Conservation (phyloP, 2,113 vertebrate genomes). For the Tragelaphus scriptus region DNA sequence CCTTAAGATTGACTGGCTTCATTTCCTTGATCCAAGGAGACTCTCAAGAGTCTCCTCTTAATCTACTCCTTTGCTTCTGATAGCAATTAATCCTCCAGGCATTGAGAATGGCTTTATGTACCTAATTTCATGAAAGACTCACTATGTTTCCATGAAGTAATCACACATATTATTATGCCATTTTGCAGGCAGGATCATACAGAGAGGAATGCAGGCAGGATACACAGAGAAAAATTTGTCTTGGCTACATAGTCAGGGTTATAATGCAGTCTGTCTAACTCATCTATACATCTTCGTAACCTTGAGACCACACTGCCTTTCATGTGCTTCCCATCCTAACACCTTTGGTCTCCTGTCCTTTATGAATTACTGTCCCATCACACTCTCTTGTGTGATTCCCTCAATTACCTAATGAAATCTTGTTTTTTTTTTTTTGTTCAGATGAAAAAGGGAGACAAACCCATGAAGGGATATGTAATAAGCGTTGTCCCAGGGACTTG, state of each 20-base stretch:
- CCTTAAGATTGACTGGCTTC: not conserved
- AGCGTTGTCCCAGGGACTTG: not conserved
- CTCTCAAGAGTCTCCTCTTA: not conserved
- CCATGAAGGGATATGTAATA: not conserved
- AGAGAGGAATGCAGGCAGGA: too few relatives aligned
- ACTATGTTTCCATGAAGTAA: not conserved
- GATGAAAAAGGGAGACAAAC: not conserved
- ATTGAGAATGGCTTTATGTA: not conserved
- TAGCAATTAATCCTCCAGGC: not conserved
- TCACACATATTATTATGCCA: fast-evolving
- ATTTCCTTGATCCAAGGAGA: not conserved
- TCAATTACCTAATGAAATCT: not conserved
- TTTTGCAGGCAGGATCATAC: not conserved
- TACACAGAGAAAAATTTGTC: not conserved
- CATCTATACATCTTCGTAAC: not conserved
- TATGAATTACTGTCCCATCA: not conserved
- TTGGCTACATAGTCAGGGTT: not conserved
- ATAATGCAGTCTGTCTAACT: fast-evolving
- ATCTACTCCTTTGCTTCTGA: not conserved
- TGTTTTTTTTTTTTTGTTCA: not conserved
- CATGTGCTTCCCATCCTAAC: fast-evolving
- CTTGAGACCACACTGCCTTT: fast-evolving
- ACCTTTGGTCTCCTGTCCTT: not conserved
- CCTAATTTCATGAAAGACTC: not conserved
- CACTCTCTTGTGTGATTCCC: not conserved